These are phyloP conservation scores for Clarias pachynema DNA, from an alignment of 2,797 vertebrate species.

Conservation along the genomic window DNA sequence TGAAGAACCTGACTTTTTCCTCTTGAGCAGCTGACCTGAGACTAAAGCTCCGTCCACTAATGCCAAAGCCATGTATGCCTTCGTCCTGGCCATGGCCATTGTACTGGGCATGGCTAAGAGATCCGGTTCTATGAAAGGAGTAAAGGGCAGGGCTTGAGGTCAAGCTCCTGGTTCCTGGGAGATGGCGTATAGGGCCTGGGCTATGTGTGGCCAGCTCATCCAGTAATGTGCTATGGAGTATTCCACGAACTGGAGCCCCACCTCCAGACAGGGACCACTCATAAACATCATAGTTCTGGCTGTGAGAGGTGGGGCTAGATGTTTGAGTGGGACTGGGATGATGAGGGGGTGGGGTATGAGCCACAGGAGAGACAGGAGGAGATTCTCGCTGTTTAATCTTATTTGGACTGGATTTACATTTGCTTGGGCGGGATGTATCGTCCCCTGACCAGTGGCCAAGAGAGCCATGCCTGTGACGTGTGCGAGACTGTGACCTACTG, in stretches of 20 bases:
- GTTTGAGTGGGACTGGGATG: slow-evolving; percentile 52
- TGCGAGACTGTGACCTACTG: slow-evolving; percentile 77
- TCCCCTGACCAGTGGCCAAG: slow-evolving; percentile 60
- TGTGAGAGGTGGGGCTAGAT: slow-evolving; percentile 49
- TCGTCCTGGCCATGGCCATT: slow-evolving; percentile 75
- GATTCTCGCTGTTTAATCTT: slow-evolving; percentile 74
- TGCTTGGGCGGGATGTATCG: slow-evolving; percentile 61
- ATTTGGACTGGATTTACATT: slow-evolving; percentile 72
- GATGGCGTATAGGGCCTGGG: slow-evolving; percentile 68
- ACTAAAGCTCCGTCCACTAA: slow-evolving; percentile 43
- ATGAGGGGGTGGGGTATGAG: slow-evolving; percentile 67
- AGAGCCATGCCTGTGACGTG: slow-evolving; percentile 78
- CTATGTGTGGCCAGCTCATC: slow-evolving; percentile 72
- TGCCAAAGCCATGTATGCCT: slow-evolving; percentile 33
- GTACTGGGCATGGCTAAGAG: slow-evolving; percentile 76
- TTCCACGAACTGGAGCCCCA: slow-evolving; percentile 69
- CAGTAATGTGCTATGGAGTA: slow-evolving; percentile 72
- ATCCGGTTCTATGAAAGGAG: slow-evolving; percentile 71
- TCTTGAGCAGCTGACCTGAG: slow-evolving; percentile 36
- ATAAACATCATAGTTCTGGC: slow-evolving; percentile 63
- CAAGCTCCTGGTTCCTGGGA: slow-evolving; percentile 74
- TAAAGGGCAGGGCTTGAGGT: slow-evolving; percentile 71
- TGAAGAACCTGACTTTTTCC: slow-evolving; percentile 58
- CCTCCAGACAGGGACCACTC: slow-evolving; percentile 74
- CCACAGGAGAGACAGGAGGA: slow-evolving; percentile 69